These are phyloP conservation scores for Myotis daubentonii DNA, from an alignment of 2,797 vertebrate genomes.

Conservation along the genomic window DNA sequence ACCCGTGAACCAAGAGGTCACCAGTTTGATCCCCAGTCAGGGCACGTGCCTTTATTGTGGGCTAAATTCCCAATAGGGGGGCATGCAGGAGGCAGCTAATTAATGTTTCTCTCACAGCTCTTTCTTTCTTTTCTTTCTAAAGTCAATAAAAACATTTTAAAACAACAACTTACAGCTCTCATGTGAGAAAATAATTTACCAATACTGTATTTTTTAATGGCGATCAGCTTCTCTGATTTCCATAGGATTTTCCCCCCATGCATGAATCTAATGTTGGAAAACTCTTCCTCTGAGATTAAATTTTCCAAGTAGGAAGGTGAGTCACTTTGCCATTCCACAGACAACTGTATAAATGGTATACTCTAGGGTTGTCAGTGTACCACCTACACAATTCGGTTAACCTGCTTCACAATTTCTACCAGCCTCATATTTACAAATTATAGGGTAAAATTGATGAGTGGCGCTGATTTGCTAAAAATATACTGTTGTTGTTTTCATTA, in stretches of 20 bases:
- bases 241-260: background rate
- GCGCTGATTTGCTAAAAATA: slow-evolving; percentile 16
- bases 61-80: too few relatives aligned
- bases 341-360: background rate
- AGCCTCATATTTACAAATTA: background rate
- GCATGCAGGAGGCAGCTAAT: too few relatives aligned
- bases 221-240: slow-evolving; percentile 10
- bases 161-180: background rate
- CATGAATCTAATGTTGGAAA: slow-evolving; percentile 30
- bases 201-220: background rate
- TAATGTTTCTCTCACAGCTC: too few relatives aligned
- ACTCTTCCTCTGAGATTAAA: background rate
- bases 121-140: too few relatives aligned
- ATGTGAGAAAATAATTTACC: background rate
- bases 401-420: background rate
- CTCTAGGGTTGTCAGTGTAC: background rate
- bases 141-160: too few relatives aligned
- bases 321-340: background rate
- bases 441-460: background rate
- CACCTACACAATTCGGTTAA: background rate
- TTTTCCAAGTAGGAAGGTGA: slow-evolving; percentile 11
- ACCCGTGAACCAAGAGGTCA: too few relatives aligned
- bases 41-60: too few relatives aligned
- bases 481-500: slow-evolving; percentile 37
- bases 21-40: too few relatives aligned